Conservation (phyloP, 2,797 vertebrate species). For the Cygnus olor region DNA sequence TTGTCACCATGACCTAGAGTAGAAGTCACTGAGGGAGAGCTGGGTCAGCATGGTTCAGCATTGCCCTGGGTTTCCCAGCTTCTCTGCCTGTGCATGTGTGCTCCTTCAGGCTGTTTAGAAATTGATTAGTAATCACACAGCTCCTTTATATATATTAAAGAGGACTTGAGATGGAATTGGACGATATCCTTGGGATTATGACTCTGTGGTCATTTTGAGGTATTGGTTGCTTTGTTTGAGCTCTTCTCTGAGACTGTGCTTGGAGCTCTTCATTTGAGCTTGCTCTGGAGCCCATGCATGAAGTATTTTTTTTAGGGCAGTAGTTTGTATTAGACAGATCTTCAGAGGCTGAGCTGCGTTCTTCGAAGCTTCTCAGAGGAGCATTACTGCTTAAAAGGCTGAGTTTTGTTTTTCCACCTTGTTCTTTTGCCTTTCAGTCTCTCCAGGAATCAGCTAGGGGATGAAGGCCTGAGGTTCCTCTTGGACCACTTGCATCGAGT, state of each 20-base stretch:
- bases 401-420: neutral
- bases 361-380: neutral
- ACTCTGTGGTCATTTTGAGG: neutral
- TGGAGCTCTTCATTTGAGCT: neutral
- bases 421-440: conserved; percentile 78
- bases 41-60: neutral
- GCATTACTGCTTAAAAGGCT: neutral
- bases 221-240: neutral
- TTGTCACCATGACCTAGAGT: neutral
- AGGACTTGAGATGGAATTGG: neutral
- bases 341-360: neutral
- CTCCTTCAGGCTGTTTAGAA: neutral
- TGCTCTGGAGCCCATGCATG: neutral
- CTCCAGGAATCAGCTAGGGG: conserved; percentile 82
- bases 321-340: neutral
- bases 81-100: rapidly evolving
- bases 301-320: neutral
- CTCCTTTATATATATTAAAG: neutral
- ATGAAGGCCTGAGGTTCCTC: conserved; percentile 80
- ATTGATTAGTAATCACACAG: neutral
- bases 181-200: neutral
- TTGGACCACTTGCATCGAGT: conserved; percentile 75
- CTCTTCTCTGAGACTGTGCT: neutral
- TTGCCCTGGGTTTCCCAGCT: neutral
- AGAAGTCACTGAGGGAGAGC: neutral